Base-by-base conservation (phyloP, 2,888 invertebrate genomes). In the Drosophila mettleri region DNA sequence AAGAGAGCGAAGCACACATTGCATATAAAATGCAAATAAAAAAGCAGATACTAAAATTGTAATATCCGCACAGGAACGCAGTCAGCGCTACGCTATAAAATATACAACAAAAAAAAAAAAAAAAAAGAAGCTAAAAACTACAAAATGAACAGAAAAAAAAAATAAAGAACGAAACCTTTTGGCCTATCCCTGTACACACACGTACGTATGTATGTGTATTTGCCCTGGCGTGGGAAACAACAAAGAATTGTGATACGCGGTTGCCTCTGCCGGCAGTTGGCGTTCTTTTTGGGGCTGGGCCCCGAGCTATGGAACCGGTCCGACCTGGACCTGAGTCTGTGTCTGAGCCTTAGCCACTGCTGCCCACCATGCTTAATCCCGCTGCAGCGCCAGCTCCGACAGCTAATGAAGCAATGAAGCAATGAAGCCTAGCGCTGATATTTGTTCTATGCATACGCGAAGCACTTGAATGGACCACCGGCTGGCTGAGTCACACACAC, bases 11-110 rank as follows among this genome's bases (percentile, higher is more conserved):
- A 66, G 74, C 69, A 85, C 82, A 85, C n/a, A n/a, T n/a, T 82
- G 76, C 87, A 85, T 82, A 82, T 81, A 86, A 86, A 86, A 86
- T 85, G 80, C 85, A 85, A 85, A 86, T 80, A 84, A 85, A 86
- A 84, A 74, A 78, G 73, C 78, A 85, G 82, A 85, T 85, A 85
- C 85, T 85, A 85, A 86, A 85, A 85, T 85, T 86, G 87, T 85
- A 85, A 85, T 85, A 86, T 86, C 84, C 86, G 84, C 79, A 79
- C 61, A 72, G 81, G 73, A 86, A 84, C 82, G 73, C 70, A 69
- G 69, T 29, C 69, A 65, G 46, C 70, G 41, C 57, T 49, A 10
- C 22, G 27, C 31, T 61, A 52, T 51, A 64, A 69, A 52, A 61
- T 53, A 55, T 46, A 62, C 20, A 38, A 24, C 24, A 24, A 6